Percentiles rank a stretch among this genome's conserved stretches.
phyloP scores from a whole-genome alignment of 2,888 invertebrate species.

The Tetrapedia diversipes region DNA sequence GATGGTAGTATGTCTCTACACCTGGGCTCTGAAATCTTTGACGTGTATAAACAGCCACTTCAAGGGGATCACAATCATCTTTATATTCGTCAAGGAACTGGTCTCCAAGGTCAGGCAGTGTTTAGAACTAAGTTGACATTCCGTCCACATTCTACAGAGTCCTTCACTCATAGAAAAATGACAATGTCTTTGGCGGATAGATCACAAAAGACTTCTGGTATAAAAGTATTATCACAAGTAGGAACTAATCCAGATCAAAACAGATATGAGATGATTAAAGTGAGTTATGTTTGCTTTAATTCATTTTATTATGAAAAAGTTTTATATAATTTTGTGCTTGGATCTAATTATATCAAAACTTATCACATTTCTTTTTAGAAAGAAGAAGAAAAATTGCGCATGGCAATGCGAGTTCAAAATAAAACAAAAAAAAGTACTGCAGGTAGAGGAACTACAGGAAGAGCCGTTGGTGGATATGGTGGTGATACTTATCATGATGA shows the following conservation, averaged over 20 bases:
- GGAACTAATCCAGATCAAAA: constrained; percentile 97
- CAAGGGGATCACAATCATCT: constrained; percentile 98
- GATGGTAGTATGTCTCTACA: constrained; percentile 99
- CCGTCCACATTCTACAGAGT: constrained; percentile 99
- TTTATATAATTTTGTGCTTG: neutral
- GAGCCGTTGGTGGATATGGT: constrained; percentile 83
- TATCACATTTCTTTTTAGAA: constrained; percentile 85
- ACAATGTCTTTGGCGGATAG: constrained; percentile 98
- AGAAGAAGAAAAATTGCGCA: constrained; percentile 97
- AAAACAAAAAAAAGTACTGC: constrained; percentile 84
- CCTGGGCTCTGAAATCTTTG: constrained; percentile 98
- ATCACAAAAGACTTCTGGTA: constrained; percentile 95
- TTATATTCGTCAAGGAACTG: constrained; percentile 98
- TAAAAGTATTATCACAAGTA: constrained; percentile 97
- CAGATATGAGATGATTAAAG: constrained; percentile 95
- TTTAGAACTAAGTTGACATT: constrained; percentile 98
- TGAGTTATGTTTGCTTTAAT: constrained; percentile 75
- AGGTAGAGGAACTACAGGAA: constrained; percentile 82
- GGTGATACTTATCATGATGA: constrained; percentile 86
- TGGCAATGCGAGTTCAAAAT: constrained; percentile 90
- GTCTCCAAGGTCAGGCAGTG: constrained; percentile 98
- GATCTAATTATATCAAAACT: neutral
- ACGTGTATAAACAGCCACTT: constrained; percentile 96
- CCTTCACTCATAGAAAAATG: constrained; percentile 99
- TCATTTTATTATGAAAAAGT: neutral